A percentile compares a stretch with the other conserved stretches of the same genome.
Evolutionary conservation across 1,140 invertebrate genomes (phyloP).

Genomic region (Formica exsecta): DNA sequence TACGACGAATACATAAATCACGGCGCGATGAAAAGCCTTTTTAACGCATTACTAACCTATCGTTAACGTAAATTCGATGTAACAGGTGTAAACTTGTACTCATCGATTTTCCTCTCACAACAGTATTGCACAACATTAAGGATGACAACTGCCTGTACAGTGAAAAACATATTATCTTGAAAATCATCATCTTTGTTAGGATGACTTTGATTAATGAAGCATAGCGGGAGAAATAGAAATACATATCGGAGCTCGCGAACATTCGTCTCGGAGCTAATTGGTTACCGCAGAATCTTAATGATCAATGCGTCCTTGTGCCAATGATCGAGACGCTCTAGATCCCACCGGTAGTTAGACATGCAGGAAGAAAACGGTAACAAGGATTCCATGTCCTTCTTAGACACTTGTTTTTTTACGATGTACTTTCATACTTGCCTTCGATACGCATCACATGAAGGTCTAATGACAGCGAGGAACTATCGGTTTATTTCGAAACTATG

Average conservation of each 20-base stretch:
- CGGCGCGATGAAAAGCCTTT: conserved; percentile 1
- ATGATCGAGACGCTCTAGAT: conserved; percentile 71
- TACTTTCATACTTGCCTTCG: conserved; percentile 11
- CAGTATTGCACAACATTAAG: neutral
- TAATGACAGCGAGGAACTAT: conserved; percentile 8
- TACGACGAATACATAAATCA: neutral
- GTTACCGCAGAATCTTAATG: conserved; percentile 78
- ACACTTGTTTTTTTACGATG: conserved; percentile 31
- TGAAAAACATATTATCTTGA: conserved; percentile 36
- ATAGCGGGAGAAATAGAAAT: conserved; percentile 34
- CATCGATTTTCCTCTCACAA: conserved; percentile 28
- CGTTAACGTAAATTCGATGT: neutral
- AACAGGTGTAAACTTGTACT: conserved; percentile 30
- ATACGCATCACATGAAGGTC: conserved; percentile 32
- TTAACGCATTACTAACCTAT: conserved; percentile 32
- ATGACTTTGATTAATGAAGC: conserved; percentile 66
- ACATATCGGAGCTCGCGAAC: conserved; percentile 25
- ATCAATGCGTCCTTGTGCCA: conserved; percentile 79
- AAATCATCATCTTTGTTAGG: conserved; percentile 51
- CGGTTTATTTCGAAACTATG: conserved; percentile 27
- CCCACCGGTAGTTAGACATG: conserved; percentile 43
- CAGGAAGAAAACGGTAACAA: conserved; percentile 83
- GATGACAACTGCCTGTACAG: conserved; percentile 29
- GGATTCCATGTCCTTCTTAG: conserved; percentile 81
- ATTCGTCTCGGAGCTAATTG: conserved; percentile 65